Conservation (phyloP, 2,113 vertebrate species). For the Petaurus breviceps region DNA sequence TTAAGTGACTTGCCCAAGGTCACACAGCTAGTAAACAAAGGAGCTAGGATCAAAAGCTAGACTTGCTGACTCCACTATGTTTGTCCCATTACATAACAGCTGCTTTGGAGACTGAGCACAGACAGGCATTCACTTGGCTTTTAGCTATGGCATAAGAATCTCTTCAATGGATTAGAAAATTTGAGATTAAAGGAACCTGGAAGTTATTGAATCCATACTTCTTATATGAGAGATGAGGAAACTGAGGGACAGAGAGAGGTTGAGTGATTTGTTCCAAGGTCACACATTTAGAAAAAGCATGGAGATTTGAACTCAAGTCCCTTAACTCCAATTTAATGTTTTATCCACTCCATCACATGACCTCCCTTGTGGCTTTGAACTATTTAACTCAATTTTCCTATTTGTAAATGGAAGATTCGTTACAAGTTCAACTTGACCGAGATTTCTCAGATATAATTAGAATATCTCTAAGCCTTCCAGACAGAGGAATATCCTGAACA, state of each 20-base stretch:
- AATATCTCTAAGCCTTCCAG: neutral
- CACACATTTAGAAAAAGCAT: neutral
- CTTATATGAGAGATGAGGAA: conserved; percentile 23
- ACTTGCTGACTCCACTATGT: neutral
- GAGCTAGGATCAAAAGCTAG: neutral
- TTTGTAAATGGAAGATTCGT: neutral
- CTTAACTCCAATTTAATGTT: neutral
- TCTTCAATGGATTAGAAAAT: neutral
- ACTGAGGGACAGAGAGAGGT: neutral
- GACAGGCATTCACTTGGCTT: neutral
- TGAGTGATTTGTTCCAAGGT: neutral
- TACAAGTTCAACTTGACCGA: neutral
- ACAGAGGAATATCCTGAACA: neutral
- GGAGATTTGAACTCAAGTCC: neutral
- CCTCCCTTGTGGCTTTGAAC: neutral
- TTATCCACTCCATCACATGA: neutral
- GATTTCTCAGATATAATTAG: neutral
- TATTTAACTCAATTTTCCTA: neutral
- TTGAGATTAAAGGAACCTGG: neutral
- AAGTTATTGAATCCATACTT: neutral
- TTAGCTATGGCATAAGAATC: neutral
- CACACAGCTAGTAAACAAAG: neutral
- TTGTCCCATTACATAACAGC: neutral
- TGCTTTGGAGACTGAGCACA: neutral
- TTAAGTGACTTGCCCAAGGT: neutral